Percentiles rank a stretch among this genome's conserved stretches.
These are phyloP conservation scores for Drosophila sp. DNA, from an alignment of 1,140 invertebrate genomes.

Conservation along the genomic window DNA sequence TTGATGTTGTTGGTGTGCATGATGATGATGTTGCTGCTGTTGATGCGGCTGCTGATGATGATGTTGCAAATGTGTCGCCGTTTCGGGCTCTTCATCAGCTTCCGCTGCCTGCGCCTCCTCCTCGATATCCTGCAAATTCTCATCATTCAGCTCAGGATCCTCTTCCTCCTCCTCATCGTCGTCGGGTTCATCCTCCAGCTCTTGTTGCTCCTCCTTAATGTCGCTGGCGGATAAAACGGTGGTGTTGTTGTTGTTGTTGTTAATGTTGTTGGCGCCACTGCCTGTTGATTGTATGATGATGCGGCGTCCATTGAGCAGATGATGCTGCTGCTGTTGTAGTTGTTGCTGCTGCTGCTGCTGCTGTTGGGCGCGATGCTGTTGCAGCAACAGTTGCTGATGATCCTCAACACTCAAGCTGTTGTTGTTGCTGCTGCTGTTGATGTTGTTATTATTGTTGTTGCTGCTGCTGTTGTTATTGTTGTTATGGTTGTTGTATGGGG, in stretches of 20 bases:
- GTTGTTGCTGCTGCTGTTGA: slow-evolving; percentile 47
- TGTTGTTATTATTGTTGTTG: slow-evolving; percentile 44
- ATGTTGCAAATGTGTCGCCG: slow-evolving; percentile 43
- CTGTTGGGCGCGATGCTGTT: slow-evolving; percentile 35
- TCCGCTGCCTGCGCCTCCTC: slow-evolving; percentile 81
- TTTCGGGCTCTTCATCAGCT: slow-evolving; percentile 75
- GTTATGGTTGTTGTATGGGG: slow-evolving; percentile 52
- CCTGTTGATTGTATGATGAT: slow-evolving; percentile 76
- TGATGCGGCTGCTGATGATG: slow-evolving; percentile 4
- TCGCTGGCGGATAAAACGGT: slow-evolving; percentile 53
- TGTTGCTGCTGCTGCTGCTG: slow-evolving; percentile 39
- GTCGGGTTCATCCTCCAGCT: slow-evolving; percentile 51
- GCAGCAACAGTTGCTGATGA: slow-evolving; percentile 37
- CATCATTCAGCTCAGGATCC: slow-evolving; percentile 80
- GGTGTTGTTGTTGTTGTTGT: slow-evolving; percentile 14
- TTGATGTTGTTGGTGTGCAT: slow-evolving; percentile 8
- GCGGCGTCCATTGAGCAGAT: slow-evolving; percentile 74
- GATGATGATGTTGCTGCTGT: slow-evolving; percentile 14
- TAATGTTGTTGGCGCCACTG: slow-evolving; percentile 17
- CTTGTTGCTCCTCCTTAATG: slow-evolving; percentile 64
- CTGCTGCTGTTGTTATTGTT: slow-evolving; percentile 49
- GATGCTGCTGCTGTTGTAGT: slow-evolving; percentile 65
- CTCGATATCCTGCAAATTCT: slow-evolving; percentile 80
- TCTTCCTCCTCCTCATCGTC: slow-evolving; percentile 61
- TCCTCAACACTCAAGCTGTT: slow-evolving; percentile 34